A percentile compares a stretch with the other conserved stretches of the same genome.
Evolutionary conservation across 2,888 invertebrate species (phyloP).

Genomic region (Pristionchus japonicus): DNA sequence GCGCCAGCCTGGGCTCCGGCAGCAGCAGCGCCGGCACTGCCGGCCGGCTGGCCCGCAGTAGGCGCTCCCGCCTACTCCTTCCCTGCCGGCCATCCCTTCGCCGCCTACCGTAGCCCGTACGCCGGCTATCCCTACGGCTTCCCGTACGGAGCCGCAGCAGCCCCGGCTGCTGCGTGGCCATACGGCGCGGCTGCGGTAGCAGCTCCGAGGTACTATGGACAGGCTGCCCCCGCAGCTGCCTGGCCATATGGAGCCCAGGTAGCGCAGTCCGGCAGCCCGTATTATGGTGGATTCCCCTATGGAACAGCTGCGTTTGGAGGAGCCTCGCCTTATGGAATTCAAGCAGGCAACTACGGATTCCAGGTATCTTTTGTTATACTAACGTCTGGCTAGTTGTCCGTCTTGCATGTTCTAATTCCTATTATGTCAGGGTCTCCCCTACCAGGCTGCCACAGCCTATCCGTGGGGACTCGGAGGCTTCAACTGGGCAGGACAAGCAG

Average conservation of each 20-base stretch:
- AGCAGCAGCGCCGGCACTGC: neutral
- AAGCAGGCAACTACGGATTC: neutral
- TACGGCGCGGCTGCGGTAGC: neutral
- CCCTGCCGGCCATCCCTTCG: conserved; percentile 40
- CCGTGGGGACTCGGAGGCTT: neutral
- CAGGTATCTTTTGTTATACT: neutral
- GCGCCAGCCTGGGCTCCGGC: conserved; percentile 15
- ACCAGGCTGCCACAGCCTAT: neutral
- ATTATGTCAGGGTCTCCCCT: conserved; percentile 33
- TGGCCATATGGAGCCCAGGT: neutral
- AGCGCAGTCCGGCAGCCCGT: neutral
- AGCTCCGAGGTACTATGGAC: neutral
- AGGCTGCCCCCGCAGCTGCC: neutral
- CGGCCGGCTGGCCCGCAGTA: no score
- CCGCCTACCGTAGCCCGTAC: conserved; percentile 4
- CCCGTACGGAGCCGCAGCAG: conserved; percentile 15
- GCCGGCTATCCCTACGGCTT: neutral
- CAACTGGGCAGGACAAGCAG: conserved; percentile 2
- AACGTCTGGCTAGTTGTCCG: no score
- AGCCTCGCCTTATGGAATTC: neutral
- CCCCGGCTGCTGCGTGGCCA: neutral
- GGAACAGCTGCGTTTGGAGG: neutral
- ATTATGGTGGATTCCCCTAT: neutral
- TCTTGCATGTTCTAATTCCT: no score
- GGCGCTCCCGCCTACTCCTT: neutral